Base-by-base conservation (phyloP, 2,113 vertebrate species). In the Blennius ocellaris region DNA sequence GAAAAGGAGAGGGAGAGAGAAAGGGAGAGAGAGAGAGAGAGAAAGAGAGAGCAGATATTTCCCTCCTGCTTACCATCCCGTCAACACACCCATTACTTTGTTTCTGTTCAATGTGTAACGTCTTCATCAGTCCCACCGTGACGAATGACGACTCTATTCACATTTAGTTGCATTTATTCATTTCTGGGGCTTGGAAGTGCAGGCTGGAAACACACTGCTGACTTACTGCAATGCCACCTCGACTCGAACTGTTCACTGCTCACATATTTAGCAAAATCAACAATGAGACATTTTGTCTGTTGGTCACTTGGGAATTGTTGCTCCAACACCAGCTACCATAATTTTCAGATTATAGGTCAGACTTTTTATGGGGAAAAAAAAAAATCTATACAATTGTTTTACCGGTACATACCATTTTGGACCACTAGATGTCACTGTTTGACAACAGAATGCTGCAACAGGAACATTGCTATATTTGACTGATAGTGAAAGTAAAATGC, bases 41-140 rank as follows among this genome's bases (percentile, higher is more conserved):
- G 21, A 2, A 4, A 30, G 21, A 30, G 21, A 60, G 52, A 53
- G 54, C 38, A 52, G 36, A 66, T 12, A 45, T 74, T 48, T 58
- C 76, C 70, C 65, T 71, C 12, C 69, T 55, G 49, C 44, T 73
- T 55, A 66, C 40, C 14, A 7, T 62, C 55, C 54, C 7, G 50
- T 82, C 54, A 78, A 38, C 67, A 75, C 59, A 12, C 56, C 41
- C 15, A 48, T 73, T 76, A n/a, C 12, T 56, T 17, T 15, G 50
- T 44, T 63, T 43, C 10, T 45, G 12, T 52, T 61, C 16, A 61
- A 66, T 53, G 38, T 68, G 47, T 38, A 56, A 38, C 6, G 5
- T 51, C 9, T 71, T 56, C 30, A 58, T 39, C 30, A 36, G 57
- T 41, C 10, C 12, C 10, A 11, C 51, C 51, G 38, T 40, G 11